Percentiles rank a stretch among this genome's conserved stretches.
Evolutionary conservation across 1,140 invertebrate genomes (phyloP).

Genomic region (Ceratosolen fusciceps): DNA sequence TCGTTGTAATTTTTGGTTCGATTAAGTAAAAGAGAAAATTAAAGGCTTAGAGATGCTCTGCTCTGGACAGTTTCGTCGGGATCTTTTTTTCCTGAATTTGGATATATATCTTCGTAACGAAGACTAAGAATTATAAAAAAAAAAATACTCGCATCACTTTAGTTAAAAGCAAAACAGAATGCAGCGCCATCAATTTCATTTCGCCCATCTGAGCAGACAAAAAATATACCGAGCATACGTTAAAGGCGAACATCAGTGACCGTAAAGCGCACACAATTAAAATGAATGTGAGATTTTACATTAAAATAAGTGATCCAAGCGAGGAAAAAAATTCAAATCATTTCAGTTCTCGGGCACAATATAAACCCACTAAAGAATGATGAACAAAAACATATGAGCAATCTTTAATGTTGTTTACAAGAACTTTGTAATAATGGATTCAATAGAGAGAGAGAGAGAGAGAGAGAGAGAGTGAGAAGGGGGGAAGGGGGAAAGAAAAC

Average conservation of each 20-base stretch:
- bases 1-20: no score
- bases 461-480: no score
- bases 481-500: no score
- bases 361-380: background rate
- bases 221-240: background rate
- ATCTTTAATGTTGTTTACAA: background rate
- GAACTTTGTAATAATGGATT: background rate
- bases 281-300: background rate
- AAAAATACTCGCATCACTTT: conserved; percentile 34
- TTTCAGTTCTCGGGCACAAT: background rate
- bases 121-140: conserved; percentile 9
- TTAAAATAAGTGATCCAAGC: conserved; percentile 32
- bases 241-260: conserved; percentile 28
- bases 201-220: conserved; percentile 10
- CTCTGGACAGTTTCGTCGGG: background rate
- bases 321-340: background rate
- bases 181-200: conserved; percentile 38
- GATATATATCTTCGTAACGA: conserved; percentile 9
- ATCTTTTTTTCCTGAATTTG: conserved; percentile 4
- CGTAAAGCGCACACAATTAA: conserved; percentile 32
- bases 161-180: conserved; percentile 41
- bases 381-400: background rate
- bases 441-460: background rate
- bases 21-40: no score
- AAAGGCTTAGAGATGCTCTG: no score